phyloP scores from a whole-genome alignment of 2,888 invertebrate species.

The Dynastes tityus region DNA sequence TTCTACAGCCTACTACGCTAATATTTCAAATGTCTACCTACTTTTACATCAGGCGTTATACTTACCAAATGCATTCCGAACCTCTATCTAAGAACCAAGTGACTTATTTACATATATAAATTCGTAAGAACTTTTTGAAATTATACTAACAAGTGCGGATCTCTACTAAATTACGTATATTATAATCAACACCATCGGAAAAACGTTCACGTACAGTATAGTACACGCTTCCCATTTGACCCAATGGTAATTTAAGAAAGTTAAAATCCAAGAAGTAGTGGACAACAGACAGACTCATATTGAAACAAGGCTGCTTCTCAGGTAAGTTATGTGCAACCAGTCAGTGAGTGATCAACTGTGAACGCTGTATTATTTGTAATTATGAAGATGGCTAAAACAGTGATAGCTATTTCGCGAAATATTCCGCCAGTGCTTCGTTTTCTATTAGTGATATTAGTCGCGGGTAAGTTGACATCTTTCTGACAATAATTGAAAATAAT shows the following conservation, averaged over 20 bases:
- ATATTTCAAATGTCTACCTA: too few species aligned
- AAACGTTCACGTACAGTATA: neutral
- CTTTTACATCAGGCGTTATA: too few species aligned
- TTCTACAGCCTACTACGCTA: too few species aligned
- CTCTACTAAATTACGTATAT: too few species aligned
- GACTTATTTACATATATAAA: too few species aligned
- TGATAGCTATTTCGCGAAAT: slow-evolving; percentile 43
- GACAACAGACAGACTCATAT: slow-evolving; percentile 48
- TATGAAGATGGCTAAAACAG: slow-evolving; percentile 32
- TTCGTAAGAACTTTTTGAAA: too few species aligned
- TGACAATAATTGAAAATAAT: neutral
- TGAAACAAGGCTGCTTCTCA: slow-evolving; percentile 31
- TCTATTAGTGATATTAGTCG: slow-evolving; percentile 21
- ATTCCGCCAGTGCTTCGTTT: slow-evolving; percentile 43
- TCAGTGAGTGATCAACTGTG: slow-evolving; percentile 50
- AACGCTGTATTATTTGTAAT: slow-evolving; percentile 38
- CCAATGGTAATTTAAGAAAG: slow-evolving; percentile 50
- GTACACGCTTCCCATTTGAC: slow-evolving; percentile 44
- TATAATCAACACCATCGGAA: too few species aligned
- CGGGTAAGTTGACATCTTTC: slow-evolving; percentile 47
- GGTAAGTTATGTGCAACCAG: slow-evolving; percentile 44
- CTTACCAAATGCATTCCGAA: too few species aligned
- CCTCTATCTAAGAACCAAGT: too few species aligned
- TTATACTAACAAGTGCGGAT: too few species aligned
- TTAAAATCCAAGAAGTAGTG: slow-evolving; percentile 50